Percentiles rank a stretch among this genome's conserved stretches.
phyloP scores from a whole-genome alignment of 2,113 vertebrate species.

The Corythaeola cristata region DNA sequence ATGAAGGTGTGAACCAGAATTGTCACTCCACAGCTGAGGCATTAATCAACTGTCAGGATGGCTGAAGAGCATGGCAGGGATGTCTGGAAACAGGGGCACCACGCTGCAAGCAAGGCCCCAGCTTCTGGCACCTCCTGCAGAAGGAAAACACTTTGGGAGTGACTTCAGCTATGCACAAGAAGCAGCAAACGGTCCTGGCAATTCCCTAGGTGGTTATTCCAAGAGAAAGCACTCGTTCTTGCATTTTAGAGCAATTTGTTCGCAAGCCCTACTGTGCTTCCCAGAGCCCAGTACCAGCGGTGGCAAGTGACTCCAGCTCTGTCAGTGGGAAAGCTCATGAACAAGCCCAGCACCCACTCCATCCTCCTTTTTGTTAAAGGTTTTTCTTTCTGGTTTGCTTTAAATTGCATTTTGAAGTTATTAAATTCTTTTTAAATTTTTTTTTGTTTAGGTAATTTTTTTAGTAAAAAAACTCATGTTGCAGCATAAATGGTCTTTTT shows the following conservation, averaged over 20 bases:
- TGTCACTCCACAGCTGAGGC: conserved; percentile 58
- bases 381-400: neutral
- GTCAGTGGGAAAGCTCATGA: rapidly evolving
- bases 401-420: neutral
- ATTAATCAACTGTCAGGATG: conserved; percentile 65
- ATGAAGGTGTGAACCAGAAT: conserved; percentile 62
- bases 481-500: neutral
- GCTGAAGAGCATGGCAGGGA: conserved; percentile 9
- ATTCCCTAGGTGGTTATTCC: neutral
- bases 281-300: neutral
- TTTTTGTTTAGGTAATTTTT: neutral
- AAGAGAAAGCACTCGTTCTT: neutral
- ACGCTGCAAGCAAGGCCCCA: rapidly evolving
- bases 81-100: neutral
- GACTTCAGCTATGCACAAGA: neutral
- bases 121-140: neutral
- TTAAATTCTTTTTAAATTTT: neutral
- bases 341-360: neutral
- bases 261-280: neutral
- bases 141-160: neutral
- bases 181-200: neutral
- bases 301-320: neutral
- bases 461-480: neutral
- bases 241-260: neutral
- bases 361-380: rapidly evolving